Evolutionary conservation across 2,113 vertebrate species (phyloP).

Genomic region (Centropus unirufus): DNA sequence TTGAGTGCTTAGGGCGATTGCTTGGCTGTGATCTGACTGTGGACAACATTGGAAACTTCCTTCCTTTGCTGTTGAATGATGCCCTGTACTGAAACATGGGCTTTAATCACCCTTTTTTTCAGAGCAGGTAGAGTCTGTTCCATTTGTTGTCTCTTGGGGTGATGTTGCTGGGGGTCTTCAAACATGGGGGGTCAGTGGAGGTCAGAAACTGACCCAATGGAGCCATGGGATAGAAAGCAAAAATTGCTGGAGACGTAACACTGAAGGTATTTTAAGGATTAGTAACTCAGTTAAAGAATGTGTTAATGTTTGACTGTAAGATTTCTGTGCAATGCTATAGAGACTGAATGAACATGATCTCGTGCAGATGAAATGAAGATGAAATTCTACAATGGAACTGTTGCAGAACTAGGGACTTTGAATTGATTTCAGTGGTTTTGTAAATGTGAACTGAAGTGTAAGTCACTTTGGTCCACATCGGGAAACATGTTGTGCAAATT

Average conservation of each 20-base stretch:
- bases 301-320: background rate
- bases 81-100: background rate
- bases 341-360: background rate
- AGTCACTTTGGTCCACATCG: background rate
- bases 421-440: background rate
- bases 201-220: background rate
- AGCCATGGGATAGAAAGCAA: background rate
- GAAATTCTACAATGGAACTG: background rate
- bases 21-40: background rate
- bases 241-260: background rate
- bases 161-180: background rate
- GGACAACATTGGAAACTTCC: background rate
- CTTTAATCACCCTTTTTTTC: background rate
- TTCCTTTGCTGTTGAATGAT: background rate
- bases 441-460: background rate
- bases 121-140: background rate
- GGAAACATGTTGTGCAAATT: background rate
- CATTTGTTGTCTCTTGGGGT: background rate
- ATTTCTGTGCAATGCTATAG: fast-evolving
- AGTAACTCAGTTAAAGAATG: background rate
- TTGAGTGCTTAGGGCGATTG: background rate
- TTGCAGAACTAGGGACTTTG: background rate
- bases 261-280: background rate
- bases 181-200: background rate
- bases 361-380: background rate